Conservation (phyloP, 1,140 invertebrate genomes). For the Theocolax elegans region DNA sequence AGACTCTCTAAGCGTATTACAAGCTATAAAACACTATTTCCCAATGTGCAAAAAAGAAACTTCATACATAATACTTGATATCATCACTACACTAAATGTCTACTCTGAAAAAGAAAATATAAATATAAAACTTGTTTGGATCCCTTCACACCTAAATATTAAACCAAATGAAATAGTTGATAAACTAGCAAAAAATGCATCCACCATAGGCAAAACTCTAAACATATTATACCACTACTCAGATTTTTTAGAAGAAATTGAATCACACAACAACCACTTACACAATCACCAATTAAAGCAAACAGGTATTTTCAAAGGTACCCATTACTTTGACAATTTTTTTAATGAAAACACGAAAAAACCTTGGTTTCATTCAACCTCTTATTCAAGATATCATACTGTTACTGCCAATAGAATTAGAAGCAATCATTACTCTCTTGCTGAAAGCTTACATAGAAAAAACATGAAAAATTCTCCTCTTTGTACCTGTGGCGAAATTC, state of each 20-base stretch:
- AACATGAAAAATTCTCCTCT: too few species aligned
- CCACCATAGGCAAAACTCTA: not conserved
- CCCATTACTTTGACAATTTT: not conserved
- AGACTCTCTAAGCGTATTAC: not conserved
- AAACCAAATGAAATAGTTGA: not conserved
- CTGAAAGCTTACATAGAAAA: not conserved
- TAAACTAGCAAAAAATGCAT: not conserved
- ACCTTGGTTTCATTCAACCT: not conserved
- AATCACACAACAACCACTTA: not conserved
- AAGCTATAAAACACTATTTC: not conserved
- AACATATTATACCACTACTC: not conserved
- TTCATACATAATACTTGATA: not conserved
- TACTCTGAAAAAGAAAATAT: not conserved
- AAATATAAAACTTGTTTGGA: not conserved
- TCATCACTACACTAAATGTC: not conserved
- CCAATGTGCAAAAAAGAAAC: not conserved
- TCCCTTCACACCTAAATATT: not conserved
- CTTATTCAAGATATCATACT: not conserved
- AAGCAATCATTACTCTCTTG: not conserved
- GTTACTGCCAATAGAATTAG: not conserved
- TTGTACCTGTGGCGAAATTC: too few species aligned
- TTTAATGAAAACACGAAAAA: not conserved
- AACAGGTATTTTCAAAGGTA: not conserved
- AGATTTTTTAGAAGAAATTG: not conserved
- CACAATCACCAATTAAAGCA: not conserved